Evolutionary conservation across 2,888 invertebrate genomes (phyloP), one percentile per base, ranked within the genome.

Genomic region (Eupelmus urozonus): DNA sequence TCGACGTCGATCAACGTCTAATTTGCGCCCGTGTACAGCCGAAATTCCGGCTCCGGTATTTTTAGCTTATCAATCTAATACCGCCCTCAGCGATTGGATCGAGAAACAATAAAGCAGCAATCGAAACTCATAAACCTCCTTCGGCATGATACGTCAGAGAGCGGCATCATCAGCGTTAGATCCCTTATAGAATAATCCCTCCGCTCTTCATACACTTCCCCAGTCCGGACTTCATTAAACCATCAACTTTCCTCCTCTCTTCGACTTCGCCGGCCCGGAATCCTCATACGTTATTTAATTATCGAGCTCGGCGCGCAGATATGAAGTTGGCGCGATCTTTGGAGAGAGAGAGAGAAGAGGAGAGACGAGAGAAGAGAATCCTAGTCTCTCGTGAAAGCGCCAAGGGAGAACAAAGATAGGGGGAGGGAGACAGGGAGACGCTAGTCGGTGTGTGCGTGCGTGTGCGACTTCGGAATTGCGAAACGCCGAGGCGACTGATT

Each of bases 381-480:
- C 70, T 69, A 59, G 49, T 42, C 66, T 40, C 69, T 70, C 76
- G 62, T 49, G 80, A 79, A 80, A 84, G 84, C 63, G 75, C 69
- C 78, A 76, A 76, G 80, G 78, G 80, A 77, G 81, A 82, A 62
- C 71, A 67, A 76, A 60, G 70, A 76, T 62, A 42, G n/a, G 16
- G 7, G 29, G 2, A n/a, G 51, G 1, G 18, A 34, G 34, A 9
- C 5, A 53, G 29, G 29, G 9, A 27, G 13, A 29, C 9, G 23
- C 16, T 18, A 23, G 25, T 25, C 1, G 34, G n/a, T 53, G 49
- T 59, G 13, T 65, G 78, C 80, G 81, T 79, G 82, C 81, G 83
- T 78, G 81, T 79, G 83, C 80, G 81, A 81, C 84, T 85, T 85
- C 81, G 84, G 77, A 82, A 83, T 84, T 83, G 81, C 83, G 76